Conservation (phyloP, 2,113 vertebrate species). For the Onychostruthus taczanowskii region DNA sequence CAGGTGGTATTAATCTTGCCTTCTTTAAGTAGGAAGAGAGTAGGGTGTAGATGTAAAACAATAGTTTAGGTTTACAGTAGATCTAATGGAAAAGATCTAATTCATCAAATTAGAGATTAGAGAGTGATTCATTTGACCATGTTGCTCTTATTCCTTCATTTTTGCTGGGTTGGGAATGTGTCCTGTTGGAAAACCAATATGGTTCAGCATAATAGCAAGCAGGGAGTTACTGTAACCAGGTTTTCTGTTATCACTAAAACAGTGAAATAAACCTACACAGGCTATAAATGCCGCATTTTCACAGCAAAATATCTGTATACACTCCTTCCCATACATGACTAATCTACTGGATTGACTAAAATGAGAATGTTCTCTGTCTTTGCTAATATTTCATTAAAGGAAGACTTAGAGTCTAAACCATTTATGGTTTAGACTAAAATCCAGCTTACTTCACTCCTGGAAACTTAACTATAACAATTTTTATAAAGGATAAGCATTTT, state of each 20-base stretch:
- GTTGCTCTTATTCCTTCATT: neutral
- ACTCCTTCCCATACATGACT: neutral
- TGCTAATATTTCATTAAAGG: neutral
- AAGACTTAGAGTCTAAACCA: neutral
- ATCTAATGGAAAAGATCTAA: neutral
- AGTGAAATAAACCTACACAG: neutral
- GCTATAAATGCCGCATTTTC: neutral
- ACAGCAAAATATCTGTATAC: neutral
- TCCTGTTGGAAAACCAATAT: neutral
- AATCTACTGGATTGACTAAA: neutral
- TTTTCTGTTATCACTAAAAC: neutral
- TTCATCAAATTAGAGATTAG: neutral
- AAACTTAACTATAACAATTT: neutral
- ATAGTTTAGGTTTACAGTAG: neutral
- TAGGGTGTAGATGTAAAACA: neutral
- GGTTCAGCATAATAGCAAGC: neutral
- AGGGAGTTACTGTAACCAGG: neutral
- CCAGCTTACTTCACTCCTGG: neutral
- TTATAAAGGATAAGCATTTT: neutral
- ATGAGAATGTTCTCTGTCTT: neutral
- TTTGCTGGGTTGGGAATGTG: neutral
- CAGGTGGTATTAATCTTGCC: neutral
- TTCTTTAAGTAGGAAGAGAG: neutral
- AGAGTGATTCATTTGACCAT: neutral
- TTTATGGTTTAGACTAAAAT: neutral